Base-by-base conservation (phyloP, 2,797 vertebrate genomes). In the Lemur catta region DNA sequence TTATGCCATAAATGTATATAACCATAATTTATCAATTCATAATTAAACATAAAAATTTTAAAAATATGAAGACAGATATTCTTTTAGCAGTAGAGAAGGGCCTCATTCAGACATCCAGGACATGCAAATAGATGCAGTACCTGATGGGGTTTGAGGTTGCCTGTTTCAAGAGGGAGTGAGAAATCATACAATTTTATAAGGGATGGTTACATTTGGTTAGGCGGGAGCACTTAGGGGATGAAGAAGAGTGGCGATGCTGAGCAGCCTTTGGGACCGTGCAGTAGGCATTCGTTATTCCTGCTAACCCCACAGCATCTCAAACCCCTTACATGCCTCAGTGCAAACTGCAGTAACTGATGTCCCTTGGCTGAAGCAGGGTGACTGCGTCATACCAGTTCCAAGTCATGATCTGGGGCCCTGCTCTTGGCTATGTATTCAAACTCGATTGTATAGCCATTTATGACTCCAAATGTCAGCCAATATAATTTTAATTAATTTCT, bases 401-500 rank as follows among this genome's bases (percentile, higher is more conserved):
- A 89, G 7, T 33, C 38, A 55, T 7, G 1, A 50, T 48, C 28
- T 17, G 12, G 30, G 26, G n/a, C 15, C 46, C 71, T 90, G 76
- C 12, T 41, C 24, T 65, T 96, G 35, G 18, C 30, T 90, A 3
- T 26, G 46, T 67, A 85, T 30, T 55, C 30, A 65, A 76, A 81
- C 15, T 72, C 65, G 84, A 81, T 81, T 79, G 41, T 78, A 13
- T 30, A 43, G 15, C 6, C 10, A 59, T 85, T 94, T 55, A 41
- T 57, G 4, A 71, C 87, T 79, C n/a, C 30, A 74, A 81, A 79
- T 84, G n/a, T 41, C 86, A 30, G 59, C 69, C 35, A n/a, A 26
- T 76, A 61, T 48, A 84, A 96, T 89, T 76, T 89, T 86, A 89
- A 93, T 55, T 52, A 85, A 67, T 76, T 55, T 9, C 9, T 75